phyloP scores from a whole-genome alignment of 2,888 invertebrate species.

The Leptinotarsa rubiginosa region DNA sequence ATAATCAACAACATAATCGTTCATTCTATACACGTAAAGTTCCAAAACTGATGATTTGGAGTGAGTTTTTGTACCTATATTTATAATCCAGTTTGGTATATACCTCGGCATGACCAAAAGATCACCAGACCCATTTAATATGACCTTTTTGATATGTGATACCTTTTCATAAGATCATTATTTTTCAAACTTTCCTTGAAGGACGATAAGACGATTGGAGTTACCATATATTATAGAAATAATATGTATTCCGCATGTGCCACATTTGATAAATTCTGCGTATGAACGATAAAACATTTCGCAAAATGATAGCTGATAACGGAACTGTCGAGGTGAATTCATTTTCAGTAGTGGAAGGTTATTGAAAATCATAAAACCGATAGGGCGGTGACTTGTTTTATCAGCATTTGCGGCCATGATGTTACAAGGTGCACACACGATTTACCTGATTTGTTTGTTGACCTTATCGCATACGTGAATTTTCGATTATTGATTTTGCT shows the following conservation, averaged over 20 bases:
- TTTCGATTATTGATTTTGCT: too few relatives aligned
- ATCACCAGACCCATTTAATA: too few relatives aligned
- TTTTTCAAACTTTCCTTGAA: too few relatives aligned
- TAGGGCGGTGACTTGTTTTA: not conserved
- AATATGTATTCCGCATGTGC: too few relatives aligned
- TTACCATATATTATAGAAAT: too few relatives aligned
- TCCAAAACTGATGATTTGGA: not conserved
- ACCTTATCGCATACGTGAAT: too few relatives aligned
- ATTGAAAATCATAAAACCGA: slow-evolving; percentile 1
- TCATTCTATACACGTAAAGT: not conserved
- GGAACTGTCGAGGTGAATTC: not conserved
- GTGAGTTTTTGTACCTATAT: too few relatives aligned
- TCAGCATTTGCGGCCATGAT: not conserved
- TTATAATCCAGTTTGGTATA: too few relatives aligned
- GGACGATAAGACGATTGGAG: too few relatives aligned
- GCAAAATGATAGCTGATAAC: not conserved
- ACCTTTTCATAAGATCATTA: too few relatives aligned
- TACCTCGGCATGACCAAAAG: too few relatives aligned
- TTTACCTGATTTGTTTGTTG: not conserved
- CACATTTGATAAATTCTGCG: not conserved
- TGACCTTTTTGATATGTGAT: too few relatives aligned
- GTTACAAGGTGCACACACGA: not conserved
- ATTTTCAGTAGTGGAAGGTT: slow-evolving; percentile 1
- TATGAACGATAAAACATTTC: not conserved
- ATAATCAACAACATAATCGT: not conserved